Evolutionary conservation across 1,140 invertebrate genomes (phyloP), one percentile per base, ranked within the genome.

Genomic region (Trichomalopsis sarcophagae): DNA sequence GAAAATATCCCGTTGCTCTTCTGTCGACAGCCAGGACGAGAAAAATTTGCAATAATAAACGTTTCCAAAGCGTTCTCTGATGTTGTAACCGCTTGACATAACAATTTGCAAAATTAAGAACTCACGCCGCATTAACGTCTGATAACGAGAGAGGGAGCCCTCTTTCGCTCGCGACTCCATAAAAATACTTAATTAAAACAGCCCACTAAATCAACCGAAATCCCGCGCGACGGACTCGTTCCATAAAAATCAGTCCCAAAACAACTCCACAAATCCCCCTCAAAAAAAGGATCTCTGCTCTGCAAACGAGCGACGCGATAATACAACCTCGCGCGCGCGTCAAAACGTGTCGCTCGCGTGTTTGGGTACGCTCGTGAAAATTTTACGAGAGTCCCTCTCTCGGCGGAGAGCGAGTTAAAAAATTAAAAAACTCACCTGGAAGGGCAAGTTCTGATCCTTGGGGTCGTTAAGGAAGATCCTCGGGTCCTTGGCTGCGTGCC

Each of bases 391-490:
- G 55, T 62, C 55, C 55, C 55, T 21, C 55, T 21, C 55, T 5
- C 55, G 4, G 69, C 4, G 9, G 30, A 71, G 69, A 71, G 69
- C 3, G 5, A 71, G 30, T 84, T 44, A 11, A 44, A 17, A n/a
- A 62, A 7, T 71, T 71, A 14, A 71, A 30, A 85, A 85, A 81
- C 89, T 91, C 78, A 93, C 92, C 89, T 93, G 91, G 89, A 93
- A 93, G 68, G 89, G 85, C 71, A 79, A 85, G 85, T 79, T 88
- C 33, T 91, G 90, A 83, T 92, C 90, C 84, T 93, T 92, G 81
- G 90, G 87, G 66, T 92, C 91, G 33, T 88, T 90, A 77, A 90
- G 88, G 84, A 92, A 91, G 83, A 91, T 90, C 30, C 90, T 84
- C 30, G 88, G 71, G 13, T 92, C 91, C 86, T 93, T 92, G 79